These are phyloP conservation scores for Lepisosteus osseus DNA, from an alignment of 2,113 vertebrate species.

Conservation along the genomic window DNA sequence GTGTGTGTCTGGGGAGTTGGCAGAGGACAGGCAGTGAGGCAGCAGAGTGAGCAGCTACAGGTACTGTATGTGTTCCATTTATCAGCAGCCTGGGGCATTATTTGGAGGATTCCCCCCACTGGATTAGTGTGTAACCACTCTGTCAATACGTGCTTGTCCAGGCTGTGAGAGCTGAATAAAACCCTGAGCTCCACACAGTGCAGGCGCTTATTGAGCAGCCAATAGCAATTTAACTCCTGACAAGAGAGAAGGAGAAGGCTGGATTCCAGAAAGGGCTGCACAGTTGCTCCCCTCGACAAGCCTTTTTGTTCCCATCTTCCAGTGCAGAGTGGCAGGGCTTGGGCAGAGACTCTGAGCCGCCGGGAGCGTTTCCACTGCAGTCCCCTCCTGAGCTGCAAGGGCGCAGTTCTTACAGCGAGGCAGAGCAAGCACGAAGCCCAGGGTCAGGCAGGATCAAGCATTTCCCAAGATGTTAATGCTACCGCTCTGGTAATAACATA, in stretches of 20 bases:
- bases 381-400: too few species aligned
- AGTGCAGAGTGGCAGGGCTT: too few species aligned
- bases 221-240: slow-evolving; percentile 98
- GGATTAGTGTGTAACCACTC: slow-evolving; percentile 92
- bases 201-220: slow-evolving; percentile 98
- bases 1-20: slow-evolving; percentile 5
- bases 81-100: slow-evolving; percentile 74
- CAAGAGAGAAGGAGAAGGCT: slow-evolving; percentile 60
- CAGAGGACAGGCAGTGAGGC: too few species aligned
- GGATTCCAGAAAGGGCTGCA: slow-evolving; percentile 39
- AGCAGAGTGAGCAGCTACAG: slow-evolving; percentile 34
- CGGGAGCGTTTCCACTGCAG: too few species aligned
- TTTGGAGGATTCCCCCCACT: slow-evolving; percentile 75
- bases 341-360: slow-evolving; percentile 36
- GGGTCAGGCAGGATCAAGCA: too few species aligned
- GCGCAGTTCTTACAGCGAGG: too few species aligned
- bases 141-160: slow-evolving; percentile 95
- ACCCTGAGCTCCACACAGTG: slow-evolving; percentile 77
- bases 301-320: too few species aligned
- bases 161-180: slow-evolving; percentile 69
- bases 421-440: too few species aligned
- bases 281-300: slow-evolving; percentile 15
- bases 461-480: too few species aligned
- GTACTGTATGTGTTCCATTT: slow-evolving; percentile 72
- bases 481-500: too few species aligned